Evolutionary conservation across 2,888 invertebrate species (phyloP), one percentile per base, ranked within the genome.

Genomic region (Helleia helle): DNA sequence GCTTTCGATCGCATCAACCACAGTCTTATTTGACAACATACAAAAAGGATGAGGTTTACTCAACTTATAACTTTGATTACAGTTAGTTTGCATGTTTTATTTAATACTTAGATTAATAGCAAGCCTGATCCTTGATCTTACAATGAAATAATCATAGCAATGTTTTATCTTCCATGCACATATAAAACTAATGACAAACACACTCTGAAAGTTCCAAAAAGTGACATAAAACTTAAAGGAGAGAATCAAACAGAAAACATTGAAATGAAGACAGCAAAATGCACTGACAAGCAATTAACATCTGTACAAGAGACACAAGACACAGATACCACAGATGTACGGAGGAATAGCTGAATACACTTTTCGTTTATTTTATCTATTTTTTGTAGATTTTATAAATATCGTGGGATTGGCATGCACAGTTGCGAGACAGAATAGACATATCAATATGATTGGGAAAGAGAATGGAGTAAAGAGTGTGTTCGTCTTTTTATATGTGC

Each of bases 401-500:
- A 48, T 59, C 61, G 68, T 69, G 61, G 63, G 70, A 79, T 79
- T 77, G 79, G 81, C 83, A 83, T 83, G 81, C 76, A 71, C 66
- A 57, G 54, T 40, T 57, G 51, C 51, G 52, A 48, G 52, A 48
- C 49, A 39, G 58, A 52, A 56, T 46, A 50, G 54, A 51, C 58
- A 59, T 22, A 18, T 4, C 18, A 18, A 18, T 4, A 3, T 4
- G 18, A 4, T 18, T 5, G 6, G 22, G 56, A 53, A 59, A 59
- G 59, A 54, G 53, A 54, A 62, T 61, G 61, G 59, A 69, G 68
- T 53, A 71, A 50, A 77, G 85, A 81, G 86, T 86, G 86, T 85
- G 85, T 76, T 76, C 69, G 81, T 77, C 80, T 77, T 69, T n/a
- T 84, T 84, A 85, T 83, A 75, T 84, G 84, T 83, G 84, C 84